Evolutionary conservation across 1,140 invertebrate genomes (phyloP).

Genomic region (Tachypleus tridentatus): DNA sequence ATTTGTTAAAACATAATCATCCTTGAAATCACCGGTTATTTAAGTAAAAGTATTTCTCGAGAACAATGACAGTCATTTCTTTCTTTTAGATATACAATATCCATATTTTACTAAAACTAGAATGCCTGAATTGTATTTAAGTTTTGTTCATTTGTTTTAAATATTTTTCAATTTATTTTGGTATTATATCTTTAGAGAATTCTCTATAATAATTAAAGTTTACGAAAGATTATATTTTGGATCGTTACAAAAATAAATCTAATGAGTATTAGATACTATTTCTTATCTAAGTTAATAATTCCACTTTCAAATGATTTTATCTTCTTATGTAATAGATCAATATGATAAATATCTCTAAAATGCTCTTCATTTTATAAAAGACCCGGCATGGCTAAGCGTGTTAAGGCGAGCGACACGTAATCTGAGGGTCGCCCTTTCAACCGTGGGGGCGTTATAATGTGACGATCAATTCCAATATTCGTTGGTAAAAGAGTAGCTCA

Average conservation of each 20-base stretch:
- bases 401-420: no score
- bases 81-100: constrained; percentile 1
- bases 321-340: constrained; percentile 1
- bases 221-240: background rate
- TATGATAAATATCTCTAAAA: background rate
- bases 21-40: background rate
- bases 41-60: background rate
- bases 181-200: background rate
- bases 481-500: no score
- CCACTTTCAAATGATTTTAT: constrained; percentile 7
- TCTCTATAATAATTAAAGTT: background rate
- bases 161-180: background rate
- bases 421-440: no score
- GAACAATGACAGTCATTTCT: constrained; percentile 1
- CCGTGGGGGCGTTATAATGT: no score
- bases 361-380: background rate
- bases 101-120: background rate
- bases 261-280: background rate
- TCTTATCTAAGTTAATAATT: constrained; percentile 4
- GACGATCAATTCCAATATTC: no score
- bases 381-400: no score
- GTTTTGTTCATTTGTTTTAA: background rate
- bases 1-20: background rate
- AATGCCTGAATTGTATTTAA: no score
- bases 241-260: background rate